Evolutionary conservation across 2,888 invertebrate genomes (phyloP), one percentile per base, ranked within the genome.

Genomic region (Nymphalis polychloros): DNA sequence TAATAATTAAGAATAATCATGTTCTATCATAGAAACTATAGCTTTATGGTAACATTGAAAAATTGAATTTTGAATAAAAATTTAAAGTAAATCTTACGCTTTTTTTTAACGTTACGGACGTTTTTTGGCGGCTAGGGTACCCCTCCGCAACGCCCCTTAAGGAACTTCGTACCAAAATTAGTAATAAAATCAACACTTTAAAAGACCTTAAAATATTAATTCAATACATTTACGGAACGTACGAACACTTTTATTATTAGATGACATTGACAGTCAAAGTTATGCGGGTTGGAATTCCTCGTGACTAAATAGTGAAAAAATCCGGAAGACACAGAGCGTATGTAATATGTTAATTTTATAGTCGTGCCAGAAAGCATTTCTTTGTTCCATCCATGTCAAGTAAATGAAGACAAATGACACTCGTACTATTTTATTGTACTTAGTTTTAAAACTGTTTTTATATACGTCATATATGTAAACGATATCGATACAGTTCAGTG

Each of bases 311-410:
- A 77, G 77, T 78, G 78, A 82, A 86, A 87, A 86, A 86, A 87
- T 87, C 84, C 87, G 87, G 87, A 88, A 88, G 84, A 80, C 68
- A 70, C 63, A 80, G 74, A 69, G 80, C 77, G 80, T 85, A 80
- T 89, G 89, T 89, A 80, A 80, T 88, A 91, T 91, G 90, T 76
- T 84, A 91, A 91, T 89, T 82, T 81, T 78, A 83, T 81, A 78
- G 78, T 77, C 81, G 79, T 82, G 80, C 81, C 89, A 85, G 90
- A 90, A 88, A 90, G 90, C 89, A 86, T 90, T 90, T 88, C 90
- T 88, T 88, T 90, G 90, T 90, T 64, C 49, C 72, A 68, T 68
- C 62, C 69, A 68, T 67, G 72, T 68, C 60, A 68, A 64, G 52
- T 68, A 67, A 66, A 72, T 73, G 70, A 67, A 63, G 23, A 57